phyloP scores from a whole-genome alignment of 1,140 invertebrate genomes.

The Apis cerana region DNA sequence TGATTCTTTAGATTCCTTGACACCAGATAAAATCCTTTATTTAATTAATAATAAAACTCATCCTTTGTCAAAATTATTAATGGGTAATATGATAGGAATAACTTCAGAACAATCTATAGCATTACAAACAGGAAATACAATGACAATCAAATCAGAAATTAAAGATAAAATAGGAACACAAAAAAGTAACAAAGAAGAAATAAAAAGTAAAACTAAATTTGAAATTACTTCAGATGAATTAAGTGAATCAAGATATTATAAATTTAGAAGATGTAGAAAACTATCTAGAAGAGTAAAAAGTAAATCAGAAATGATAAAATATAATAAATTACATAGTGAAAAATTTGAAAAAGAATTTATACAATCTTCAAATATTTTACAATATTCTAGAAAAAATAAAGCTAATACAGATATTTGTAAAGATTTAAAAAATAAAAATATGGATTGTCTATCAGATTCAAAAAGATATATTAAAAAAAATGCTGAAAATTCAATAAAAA shows the following conservation, averaged over 20 bases:
- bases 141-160: background rate
- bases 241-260: slow-evolving; percentile 33
- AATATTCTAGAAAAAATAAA: background rate
- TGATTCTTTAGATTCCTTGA: slow-evolving; percentile 65
- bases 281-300: slow-evolving; percentile 47
- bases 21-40: slow-evolving; percentile 74
- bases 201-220: slow-evolving; percentile 44
- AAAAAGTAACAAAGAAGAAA: slow-evolving; percentile 1
- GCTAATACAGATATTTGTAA: background rate
- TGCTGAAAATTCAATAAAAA: slow-evolving; percentile 23
- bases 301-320: slow-evolving; percentile 38
- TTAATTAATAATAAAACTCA: slow-evolving; percentile 73
- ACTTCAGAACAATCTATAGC: slow-evolving; percentile 64
- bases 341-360: background rate
- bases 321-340: slow-evolving; percentile 20
- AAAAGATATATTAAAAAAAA: slow-evolving; percentile 6
- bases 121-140: slow-evolving; percentile 7
- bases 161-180: background rate
- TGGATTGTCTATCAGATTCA: background rate
- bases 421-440: background rate
- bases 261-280: slow-evolving; percentile 44
- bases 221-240: slow-evolving; percentile 38
- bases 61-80: slow-evolving; percentile 76
- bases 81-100: slow-evolving; percentile 76
- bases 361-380: background rate